These are phyloP conservation scores for Trichoplusia ni DNA, from an alignment of 1,140 invertebrate species.

Conservation along the genomic window DNA sequence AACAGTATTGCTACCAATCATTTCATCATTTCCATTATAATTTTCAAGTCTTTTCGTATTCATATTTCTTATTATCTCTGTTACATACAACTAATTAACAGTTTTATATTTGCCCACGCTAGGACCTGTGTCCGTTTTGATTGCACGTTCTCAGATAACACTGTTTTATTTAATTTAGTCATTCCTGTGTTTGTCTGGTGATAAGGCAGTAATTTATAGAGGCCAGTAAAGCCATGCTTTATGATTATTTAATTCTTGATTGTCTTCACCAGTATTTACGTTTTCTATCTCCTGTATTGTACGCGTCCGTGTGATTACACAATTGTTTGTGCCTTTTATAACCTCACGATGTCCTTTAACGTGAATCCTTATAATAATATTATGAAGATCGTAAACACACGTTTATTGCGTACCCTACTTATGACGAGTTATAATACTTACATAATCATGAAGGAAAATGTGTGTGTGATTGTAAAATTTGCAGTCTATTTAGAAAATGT, in stretches of 20 bases:
- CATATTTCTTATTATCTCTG: conserved; percentile 3
- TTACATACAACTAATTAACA: conserved; percentile 23
- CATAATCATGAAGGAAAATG: conserved; percentile 9
- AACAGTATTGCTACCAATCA: neutral
- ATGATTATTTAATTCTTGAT: conserved; percentile 69
- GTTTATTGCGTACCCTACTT: conserved; percentile 31
- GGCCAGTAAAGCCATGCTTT: conserved; percentile 69
- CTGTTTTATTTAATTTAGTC: conserved; percentile 66
- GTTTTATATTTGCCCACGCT: conserved; percentile 14
- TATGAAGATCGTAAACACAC: conserved; percentile 30
- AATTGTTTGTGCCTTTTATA: conserved; percentile 42
- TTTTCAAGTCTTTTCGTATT: neutral
- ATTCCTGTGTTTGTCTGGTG: conserved; percentile 57
- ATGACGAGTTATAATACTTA: conserved; percentile 1
- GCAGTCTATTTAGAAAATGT: too few relatives aligned
- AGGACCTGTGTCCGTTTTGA: conserved; percentile 57
- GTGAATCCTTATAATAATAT: conserved; percentile 44
- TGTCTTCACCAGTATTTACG: conserved; percentile 53
- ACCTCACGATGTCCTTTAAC: conserved; percentile 46
- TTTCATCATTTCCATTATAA: neutral
- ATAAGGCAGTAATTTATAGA: conserved; percentile 73
- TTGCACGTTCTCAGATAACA: conserved; percentile 60
- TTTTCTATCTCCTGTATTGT: conserved; percentile 49
- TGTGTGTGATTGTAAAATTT: neutral
- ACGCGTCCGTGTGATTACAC: conserved; percentile 43